Conservation (phyloP, 2,888 invertebrate species). For the Gryllus longicercus region DNA sequence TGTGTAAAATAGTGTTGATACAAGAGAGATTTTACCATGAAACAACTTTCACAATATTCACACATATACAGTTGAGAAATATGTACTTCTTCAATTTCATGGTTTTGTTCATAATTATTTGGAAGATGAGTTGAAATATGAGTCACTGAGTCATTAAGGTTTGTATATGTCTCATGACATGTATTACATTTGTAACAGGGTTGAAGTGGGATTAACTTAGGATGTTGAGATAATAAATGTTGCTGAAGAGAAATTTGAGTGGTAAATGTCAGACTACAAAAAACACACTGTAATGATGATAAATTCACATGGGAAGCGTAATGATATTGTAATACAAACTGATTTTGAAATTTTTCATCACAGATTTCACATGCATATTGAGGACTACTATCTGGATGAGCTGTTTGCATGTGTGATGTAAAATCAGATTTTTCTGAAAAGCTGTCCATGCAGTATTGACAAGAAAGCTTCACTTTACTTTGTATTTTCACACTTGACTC, state of each 20-base stretch:
- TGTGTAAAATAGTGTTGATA: slow-evolving; percentile 17
- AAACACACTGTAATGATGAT: neutral
- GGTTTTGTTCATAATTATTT: neutral
- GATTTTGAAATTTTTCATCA: neutral
- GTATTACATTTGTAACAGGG: neutral
- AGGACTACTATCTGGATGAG: neutral
- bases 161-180: slow-evolving; percentile 1
- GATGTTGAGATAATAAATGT: slow-evolving; percentile 9
- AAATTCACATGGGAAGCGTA: neutral
- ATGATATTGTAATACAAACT: neutral
- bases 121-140: slow-evolving; percentile 11
- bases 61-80: slow-evolving; percentile 20
- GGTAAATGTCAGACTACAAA: neutral
- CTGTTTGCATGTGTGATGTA: neutral
- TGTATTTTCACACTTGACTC: neutral
- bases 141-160: neutral
- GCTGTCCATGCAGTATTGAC: neutral
- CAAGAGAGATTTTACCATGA: neutral
- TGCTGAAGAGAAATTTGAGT: neutral
- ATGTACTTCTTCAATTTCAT: neutral
- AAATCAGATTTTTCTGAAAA: neutral
- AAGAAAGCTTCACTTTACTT: neutral
- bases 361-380: neutral
- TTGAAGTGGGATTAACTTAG: neutral
- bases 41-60: slow-evolving; percentile 25